Evolutionary conservation across 2,113 vertebrate genomes (phyloP), one percentile per base, ranked within the genome.

Genomic region (Coptodon rendalli): DNA sequence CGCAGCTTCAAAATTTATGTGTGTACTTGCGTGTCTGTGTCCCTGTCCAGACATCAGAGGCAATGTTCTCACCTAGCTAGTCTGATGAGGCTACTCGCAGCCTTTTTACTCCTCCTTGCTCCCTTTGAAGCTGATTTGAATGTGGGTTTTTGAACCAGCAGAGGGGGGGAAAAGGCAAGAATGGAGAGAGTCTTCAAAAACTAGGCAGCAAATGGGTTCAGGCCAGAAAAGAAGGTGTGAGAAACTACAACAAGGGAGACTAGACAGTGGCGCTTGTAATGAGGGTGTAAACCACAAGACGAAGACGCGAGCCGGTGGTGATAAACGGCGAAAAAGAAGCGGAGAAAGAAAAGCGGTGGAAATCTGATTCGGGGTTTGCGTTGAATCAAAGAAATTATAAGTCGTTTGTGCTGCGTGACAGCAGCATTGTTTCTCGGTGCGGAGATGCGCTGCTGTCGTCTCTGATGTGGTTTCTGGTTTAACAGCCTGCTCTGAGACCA

Each of bases 401-500:
- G 10, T 24, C 17, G 8, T 53, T 59, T 52, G 57, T 61, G 66
- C 38, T 59, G 52, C 5, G 61, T 57, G 63, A 86, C 52, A 36
- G 63, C 4, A 14, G 78, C 27, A 6, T 82, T 34, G 71, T 57
- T 82, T 48, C 22, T 68, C 12, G 29, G 38, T 78, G 50, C 7
- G 6, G 68, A 86, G 90, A 81, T 78, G 68, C 83, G 50, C 14
- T 12, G 31, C 71, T 52, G 45, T 82, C 29, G 36, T 56, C 34
- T 89, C 78, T 19, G 40, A 71, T 90, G 53, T 87, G 85, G 86
- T 81, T 86, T 87, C 83, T 89, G 40, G 45, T 83, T n/a, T 66
- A 59, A 82, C 56, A 81, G 80, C 54, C 27, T 71, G 59, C 87
- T 71, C 59, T 17, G 40, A 36, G 16, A 83, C 27, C 16, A 43